These are phyloP conservation scores for Andrena praecox DNA, from an alignment of 2,888 invertebrate genomes.

Conservation along the genomic window DNA sequence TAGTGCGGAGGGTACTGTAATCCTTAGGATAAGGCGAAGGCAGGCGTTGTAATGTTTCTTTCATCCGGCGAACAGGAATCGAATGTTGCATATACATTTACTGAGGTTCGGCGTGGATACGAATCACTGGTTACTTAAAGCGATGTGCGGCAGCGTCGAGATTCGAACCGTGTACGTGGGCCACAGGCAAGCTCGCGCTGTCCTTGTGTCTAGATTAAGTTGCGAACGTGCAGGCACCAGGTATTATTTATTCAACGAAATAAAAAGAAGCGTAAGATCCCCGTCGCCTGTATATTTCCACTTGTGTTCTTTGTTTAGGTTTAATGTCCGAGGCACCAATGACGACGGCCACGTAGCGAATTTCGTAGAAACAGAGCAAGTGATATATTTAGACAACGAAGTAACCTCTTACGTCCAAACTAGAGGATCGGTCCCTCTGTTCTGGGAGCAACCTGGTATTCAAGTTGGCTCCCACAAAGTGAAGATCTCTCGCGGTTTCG, in stretches of 20 bases:
- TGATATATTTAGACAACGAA: slow-evolving; percentile 95
- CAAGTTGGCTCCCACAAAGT: slow-evolving; percentile 99
- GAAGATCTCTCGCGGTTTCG: slow-evolving; percentile 97
- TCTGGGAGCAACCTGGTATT: slow-evolving; percentile 99
- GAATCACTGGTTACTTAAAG: slow-evolving; percentile 95
- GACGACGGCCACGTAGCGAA: slow-evolving; percentile 99
- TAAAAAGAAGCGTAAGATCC: background rate
- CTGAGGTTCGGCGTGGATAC: slow-evolving; percentile 96
- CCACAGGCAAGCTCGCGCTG: slow-evolving; percentile 96
- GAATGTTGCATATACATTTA: slow-evolving; percentile 97
- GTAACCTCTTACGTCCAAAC: slow-evolving; percentile 96
- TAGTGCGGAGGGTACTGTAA: slow-evolving; percentile 64
- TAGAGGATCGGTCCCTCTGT: slow-evolving; percentile 98
- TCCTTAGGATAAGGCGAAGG: background rate
- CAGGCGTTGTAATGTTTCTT: background rate
- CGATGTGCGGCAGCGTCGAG: slow-evolving; percentile 99
- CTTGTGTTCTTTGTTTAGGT: slow-evolving; percentile 85
- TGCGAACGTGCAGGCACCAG: slow-evolving; percentile 99
- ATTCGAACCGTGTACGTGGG: slow-evolving; percentile 99
- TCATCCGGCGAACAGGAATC: slow-evolving; percentile 88
- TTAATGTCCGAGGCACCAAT: slow-evolving; percentile 99
- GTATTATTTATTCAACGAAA: slow-evolving; percentile 74
- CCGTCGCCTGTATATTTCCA: background rate
- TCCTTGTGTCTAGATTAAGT: slow-evolving; percentile 97
- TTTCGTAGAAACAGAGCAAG: slow-evolving; percentile 99